Evolutionary conservation across 1,140 invertebrate genomes (phyloP).

Genomic region (Caenorhabditis brenneri): DNA sequence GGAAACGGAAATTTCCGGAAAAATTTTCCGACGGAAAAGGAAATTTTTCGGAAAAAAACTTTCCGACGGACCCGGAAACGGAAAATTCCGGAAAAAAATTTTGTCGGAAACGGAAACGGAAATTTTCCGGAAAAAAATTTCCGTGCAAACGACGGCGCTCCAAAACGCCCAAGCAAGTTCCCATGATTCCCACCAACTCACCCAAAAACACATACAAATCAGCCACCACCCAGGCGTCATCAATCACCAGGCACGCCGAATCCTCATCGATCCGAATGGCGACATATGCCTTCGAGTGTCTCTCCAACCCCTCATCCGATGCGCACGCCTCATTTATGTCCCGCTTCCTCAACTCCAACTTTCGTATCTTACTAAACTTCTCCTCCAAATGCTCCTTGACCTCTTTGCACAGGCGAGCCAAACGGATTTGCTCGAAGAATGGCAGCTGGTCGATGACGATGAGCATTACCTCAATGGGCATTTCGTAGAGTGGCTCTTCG

Average conservation of each 20-base stretch:
- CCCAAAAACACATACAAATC: slow-evolving; percentile 16
- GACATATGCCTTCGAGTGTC: slow-evolving; percentile 2
- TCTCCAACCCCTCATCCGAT: not conserved
- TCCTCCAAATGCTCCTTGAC: slow-evolving; percentile 11
- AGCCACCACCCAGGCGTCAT: slow-evolving; percentile 12
- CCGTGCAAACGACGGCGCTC: no score
- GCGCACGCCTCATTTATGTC: slow-evolving; percentile 2
- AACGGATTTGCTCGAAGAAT: slow-evolving; percentile 18
- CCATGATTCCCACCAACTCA: no score
- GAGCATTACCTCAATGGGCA: not conserved
- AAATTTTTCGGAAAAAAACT: no score
- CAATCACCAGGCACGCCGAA: not conserved
- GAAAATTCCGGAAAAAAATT: no score
- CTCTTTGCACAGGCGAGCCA: not conserved
- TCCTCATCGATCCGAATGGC: not conserved
- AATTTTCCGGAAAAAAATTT: no score
- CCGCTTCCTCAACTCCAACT: not conserved
- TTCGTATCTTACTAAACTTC: not conserved
- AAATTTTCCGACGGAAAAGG: no score
- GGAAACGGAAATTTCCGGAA: no score
- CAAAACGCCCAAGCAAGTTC: no score
- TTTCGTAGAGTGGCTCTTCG: not conserved
- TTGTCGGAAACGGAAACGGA: no score
- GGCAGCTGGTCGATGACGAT: not conserved
- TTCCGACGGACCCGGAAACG: no score